Conservation (phyloP, 2,888 invertebrate species). For the Ramazzottius varieornatus region DNA sequence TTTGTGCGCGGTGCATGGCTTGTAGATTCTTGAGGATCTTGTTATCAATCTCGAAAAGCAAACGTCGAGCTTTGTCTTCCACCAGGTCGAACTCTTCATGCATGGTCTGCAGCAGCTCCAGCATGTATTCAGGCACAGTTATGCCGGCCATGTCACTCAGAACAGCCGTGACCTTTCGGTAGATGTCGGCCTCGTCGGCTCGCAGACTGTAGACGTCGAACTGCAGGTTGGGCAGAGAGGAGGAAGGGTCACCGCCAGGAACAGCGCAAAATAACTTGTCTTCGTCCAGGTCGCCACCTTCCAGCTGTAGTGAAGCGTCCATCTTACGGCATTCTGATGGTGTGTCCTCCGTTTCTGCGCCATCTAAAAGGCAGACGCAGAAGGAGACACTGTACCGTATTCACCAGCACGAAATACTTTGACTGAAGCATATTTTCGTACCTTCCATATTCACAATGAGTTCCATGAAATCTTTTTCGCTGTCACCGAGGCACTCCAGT, state of each 20-base stretch:
- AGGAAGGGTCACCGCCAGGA: no score
- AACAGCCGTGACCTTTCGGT: neutral
- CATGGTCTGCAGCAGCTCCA: neutral
- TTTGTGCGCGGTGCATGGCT: neutral
- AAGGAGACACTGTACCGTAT: no score
- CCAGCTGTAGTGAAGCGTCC: no score
- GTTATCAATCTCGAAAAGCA: neutral
- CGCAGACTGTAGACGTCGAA: conserved; percentile 2
- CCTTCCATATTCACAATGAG: no score
- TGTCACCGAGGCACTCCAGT: no score
- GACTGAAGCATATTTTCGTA: no score
- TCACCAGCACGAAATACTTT: no score
- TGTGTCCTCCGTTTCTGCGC: no score
- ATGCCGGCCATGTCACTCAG: neutral
- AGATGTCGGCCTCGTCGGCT: neutral
- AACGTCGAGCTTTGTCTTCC: neutral
- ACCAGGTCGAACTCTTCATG: neutral
- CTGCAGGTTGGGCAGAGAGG: no score
- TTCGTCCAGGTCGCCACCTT: neutral
- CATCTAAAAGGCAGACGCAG: no score
- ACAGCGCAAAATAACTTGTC: neutral
- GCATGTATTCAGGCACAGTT: neutral
- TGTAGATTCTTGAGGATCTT: neutral
- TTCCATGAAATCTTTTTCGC: no score
- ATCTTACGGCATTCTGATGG: no score